Evolutionary conservation across 2,888 invertebrate species (phyloP).

Genomic region (Oegoconia quadripuncta): DNA sequence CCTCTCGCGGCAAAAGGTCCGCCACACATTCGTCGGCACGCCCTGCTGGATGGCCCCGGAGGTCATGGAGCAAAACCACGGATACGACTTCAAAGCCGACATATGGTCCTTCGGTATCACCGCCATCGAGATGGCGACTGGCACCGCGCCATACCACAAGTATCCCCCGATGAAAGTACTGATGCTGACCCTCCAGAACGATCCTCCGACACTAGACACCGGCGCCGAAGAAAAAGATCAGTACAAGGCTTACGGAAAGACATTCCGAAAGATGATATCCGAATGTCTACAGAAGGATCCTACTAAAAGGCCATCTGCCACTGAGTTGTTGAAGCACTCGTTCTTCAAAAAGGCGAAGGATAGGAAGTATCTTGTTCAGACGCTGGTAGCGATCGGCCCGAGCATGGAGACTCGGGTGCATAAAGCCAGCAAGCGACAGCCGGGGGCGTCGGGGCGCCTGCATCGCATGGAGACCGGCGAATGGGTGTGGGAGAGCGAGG

Average conservation of each 20-base stretch:
- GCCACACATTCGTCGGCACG: conserved; percentile 99
- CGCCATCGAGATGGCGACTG: conserved; percentile 99
- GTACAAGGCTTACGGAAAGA: conserved; percentile 98
- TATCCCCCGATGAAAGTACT: conserved; percentile 99
- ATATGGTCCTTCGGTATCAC: conserved; percentile 94
- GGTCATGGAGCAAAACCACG: conserved; percentile 99
- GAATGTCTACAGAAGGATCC: conserved; percentile 99
- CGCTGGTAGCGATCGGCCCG: conserved; percentile 91
- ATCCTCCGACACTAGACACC: conserved; percentile 98
- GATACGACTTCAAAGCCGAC: conserved; percentile 98
- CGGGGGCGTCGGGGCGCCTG: conserved; percentile 90
- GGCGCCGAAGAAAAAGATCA: conserved; percentile 98
- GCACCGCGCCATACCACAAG: conserved; percentile 99
- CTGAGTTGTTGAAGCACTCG: conserved; percentile 97
- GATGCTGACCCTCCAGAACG: conserved; percentile 99
- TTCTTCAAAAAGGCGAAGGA: conserved; percentile 99
- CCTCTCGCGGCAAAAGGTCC: conserved; percentile 95
- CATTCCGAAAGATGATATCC: conserved; percentile 97
- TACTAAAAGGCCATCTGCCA: conserved; percentile 95
- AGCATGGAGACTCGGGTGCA: conserved; percentile 95
- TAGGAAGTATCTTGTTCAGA: conserved; percentile 92
- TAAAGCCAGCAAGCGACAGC: conserved; percentile 90
- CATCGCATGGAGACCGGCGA: conserved; percentile 97
- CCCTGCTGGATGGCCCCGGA: conserved; percentile 99
- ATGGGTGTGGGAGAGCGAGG: conserved; percentile 99